A percentile compares a stretch with the other conserved stretches of the same genome.
Evolutionary conservation across 2,888 invertebrate genomes (phyloP).

Genomic region (Eupithecia vulgata): DNA sequence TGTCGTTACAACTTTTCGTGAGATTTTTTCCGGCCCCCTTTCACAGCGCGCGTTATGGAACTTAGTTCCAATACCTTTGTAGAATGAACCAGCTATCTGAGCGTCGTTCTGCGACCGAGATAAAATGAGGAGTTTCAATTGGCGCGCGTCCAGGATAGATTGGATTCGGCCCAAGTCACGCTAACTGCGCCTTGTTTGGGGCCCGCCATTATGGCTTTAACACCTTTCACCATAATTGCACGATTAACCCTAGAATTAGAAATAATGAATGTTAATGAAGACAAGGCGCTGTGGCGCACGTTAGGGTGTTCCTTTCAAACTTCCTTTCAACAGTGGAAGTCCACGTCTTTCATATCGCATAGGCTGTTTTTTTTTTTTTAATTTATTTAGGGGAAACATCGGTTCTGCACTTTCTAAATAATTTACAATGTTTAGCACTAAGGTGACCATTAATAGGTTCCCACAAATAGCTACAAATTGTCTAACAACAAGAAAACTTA

Average conservation of each 20-base stretch:
- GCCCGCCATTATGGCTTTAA: constrained; percentile 61
- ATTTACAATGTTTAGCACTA: too few species aligned
- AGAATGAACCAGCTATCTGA: neutral
- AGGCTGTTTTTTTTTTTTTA: too few species aligned
- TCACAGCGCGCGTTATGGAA: too few species aligned
- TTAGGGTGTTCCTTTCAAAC: neutral
- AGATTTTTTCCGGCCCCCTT: too few species aligned
- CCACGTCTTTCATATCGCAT: neutral
- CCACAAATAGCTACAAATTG: too few species aligned
- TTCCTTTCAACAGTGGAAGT: neutral
- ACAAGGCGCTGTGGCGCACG: neutral
- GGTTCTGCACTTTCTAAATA: too few species aligned
- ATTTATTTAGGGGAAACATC: too few species aligned
- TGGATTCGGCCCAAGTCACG: constrained; percentile 67
- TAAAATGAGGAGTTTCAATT: constrained; percentile 62
- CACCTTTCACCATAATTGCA: constrained; percentile 47
- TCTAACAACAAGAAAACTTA: too few species aligned
- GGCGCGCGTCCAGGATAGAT: constrained; percentile 61
- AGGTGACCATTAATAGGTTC: too few species aligned
- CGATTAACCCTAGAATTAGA: constrained; percentile 44
- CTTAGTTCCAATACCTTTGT: too few species aligned
- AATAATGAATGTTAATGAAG: constrained; percentile 2
- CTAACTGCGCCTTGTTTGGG: constrained; percentile 57
- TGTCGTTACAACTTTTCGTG: too few species aligned
- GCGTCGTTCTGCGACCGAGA: constrained; percentile 44